Conservation (phyloP, 1,140 invertebrate species). For the Sycophaga agraensis region DNA sequence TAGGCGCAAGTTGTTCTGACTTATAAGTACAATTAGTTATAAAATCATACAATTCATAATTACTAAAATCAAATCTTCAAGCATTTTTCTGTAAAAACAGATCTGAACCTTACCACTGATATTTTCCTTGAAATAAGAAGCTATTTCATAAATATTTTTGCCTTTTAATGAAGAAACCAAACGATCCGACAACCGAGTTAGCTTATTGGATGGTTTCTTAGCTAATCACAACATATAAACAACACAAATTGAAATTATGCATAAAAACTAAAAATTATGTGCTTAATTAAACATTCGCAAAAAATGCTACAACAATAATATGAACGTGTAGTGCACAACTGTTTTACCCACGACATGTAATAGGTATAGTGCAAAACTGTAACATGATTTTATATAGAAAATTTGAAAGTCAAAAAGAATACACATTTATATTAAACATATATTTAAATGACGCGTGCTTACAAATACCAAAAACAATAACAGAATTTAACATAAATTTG, state of each 20-base stretch:
- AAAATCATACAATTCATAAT: constrained; percentile 3
- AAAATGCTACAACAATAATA: constrained; percentile 27
- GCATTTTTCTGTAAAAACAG: constrained; percentile 16
- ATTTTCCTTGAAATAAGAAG: constrained; percentile 60
- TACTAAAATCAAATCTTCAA: constrained; percentile 7
- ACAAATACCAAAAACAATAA: not conserved
- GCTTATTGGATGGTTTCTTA: constrained; percentile 52
- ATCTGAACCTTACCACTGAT: constrained; percentile 54
- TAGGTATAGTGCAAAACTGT: not conserved
- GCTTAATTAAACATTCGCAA: constrained; percentile 1
- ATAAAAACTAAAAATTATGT: constrained; percentile 25
- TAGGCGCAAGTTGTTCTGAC: too few species aligned
- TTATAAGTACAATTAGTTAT: too few species aligned
- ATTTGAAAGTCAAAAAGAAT: not conserved
- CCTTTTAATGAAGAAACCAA: constrained; percentile 57
- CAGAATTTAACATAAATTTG: too few species aligned
- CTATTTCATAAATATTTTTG: constrained; percentile 59
- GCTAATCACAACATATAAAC: constrained; percentile 50
- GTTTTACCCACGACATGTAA: too few species aligned
- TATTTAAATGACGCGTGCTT: not conserved
- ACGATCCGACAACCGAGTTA: constrained; percentile 55
- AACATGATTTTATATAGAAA: not conserved
- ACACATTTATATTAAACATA: not conserved
- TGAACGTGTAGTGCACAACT: not conserved
- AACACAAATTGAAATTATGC: constrained; percentile 30